phyloP scores from a whole-genome alignment of 92 coral and sea anemone genomes.

The Phenganax marumi region DNA sequence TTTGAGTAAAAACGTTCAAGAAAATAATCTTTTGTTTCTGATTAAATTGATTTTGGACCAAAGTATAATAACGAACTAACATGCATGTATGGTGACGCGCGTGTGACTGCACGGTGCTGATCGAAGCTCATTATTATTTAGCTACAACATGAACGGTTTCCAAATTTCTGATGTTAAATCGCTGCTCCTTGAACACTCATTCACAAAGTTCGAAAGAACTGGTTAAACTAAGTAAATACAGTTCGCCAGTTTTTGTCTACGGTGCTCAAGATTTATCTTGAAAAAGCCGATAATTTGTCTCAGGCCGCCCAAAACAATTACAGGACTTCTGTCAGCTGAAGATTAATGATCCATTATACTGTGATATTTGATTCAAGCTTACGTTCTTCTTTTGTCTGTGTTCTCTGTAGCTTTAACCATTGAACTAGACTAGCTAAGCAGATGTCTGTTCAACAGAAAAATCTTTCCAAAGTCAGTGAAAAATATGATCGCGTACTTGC shows the following conservation, averaged over 20 bases:
- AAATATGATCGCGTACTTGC: background rate
- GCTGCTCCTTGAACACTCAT: background rate
- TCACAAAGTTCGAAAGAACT: background rate
- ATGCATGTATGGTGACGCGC: background rate
- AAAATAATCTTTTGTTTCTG: too few species aligned
- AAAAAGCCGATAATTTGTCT: conserved; percentile 42
- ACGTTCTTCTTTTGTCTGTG: conserved; percentile 19
- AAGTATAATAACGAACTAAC: background rate
- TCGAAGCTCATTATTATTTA: background rate
- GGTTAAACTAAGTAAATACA: conserved; percentile 14
- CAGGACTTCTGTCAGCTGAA: conserved; percentile 30
- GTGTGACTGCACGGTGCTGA: background rate
- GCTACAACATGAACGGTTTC: background rate
- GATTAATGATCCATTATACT: conserved; percentile 38
- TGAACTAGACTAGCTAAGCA: background rate
- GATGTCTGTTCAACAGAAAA: background rate
- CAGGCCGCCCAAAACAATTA: conserved; percentile 44
- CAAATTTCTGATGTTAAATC: background rate
- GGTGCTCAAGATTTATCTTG: conserved; percentile 1
- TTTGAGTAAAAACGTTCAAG: too few species aligned
- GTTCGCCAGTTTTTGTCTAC: background rate
- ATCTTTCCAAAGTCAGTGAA: background rate
- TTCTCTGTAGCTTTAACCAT: conserved; percentile 3
- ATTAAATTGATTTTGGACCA: too few species aligned
- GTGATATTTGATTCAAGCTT: conserved; percentile 23